Conservation (phyloP, 2,797 vertebrate species). For the Limnodromus scolopaceus region DNA sequence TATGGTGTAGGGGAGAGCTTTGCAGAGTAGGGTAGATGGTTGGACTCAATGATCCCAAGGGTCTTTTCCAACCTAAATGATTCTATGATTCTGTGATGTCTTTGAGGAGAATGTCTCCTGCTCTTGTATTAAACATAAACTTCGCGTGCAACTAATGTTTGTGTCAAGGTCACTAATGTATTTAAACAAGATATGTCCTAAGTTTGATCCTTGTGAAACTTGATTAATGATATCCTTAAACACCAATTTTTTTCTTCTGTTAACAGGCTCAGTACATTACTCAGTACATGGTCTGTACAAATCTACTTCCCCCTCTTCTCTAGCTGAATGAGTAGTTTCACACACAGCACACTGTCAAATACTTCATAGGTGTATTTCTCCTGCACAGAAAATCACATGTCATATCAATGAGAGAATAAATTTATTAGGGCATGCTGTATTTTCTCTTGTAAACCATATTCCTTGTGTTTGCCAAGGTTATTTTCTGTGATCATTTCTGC, state of each 20-base stretch:
- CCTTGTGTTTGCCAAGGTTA: not conserved
- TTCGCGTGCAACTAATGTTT: not conserved
- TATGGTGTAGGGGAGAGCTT: too few species aligned
- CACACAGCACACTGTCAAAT: not conserved
- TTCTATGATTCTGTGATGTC: not conserved
- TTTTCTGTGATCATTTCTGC: slow-evolving; percentile 21
- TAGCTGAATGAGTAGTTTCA: not conserved
- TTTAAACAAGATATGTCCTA: not conserved
- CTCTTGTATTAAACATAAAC: not conserved
- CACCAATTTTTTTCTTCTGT: not conserved
- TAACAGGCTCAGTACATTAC: not conserved
- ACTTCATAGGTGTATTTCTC: not conserved
- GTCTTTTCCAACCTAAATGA: too few species aligned
- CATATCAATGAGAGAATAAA: not conserved
- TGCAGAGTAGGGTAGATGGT: too few species aligned
- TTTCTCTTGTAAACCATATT: slow-evolving; percentile 38
- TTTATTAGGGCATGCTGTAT: not conserved
- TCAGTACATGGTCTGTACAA: not conserved
- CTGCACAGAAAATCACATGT: slow-evolving; percentile 31
- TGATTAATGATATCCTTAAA: not conserved
- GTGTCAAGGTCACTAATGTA: not conserved
- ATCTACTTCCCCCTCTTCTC: not conserved
- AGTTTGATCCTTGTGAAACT: not conserved
- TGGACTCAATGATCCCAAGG: too few species aligned
- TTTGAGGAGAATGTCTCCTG: not conserved